phyloP scores from a whole-genome alignment of 2,888 invertebrate genomes.

The Lepidochitona cinerea region DNA sequence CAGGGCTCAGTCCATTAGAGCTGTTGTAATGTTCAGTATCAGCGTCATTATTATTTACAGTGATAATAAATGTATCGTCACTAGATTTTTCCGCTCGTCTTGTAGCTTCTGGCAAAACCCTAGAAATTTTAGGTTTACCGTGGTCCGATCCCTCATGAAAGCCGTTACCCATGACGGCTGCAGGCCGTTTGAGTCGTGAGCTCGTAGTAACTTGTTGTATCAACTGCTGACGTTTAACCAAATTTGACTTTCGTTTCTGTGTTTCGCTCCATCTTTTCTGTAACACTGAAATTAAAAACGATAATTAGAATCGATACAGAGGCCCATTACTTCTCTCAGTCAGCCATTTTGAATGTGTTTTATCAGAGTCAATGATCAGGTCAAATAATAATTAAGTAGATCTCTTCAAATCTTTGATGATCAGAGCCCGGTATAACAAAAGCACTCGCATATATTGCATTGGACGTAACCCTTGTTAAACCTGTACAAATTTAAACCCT shows the following conservation, averaged over 20 bases:
- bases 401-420: not conserved
- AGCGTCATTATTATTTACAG: not conserved
- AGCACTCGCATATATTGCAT: too few species aligned
- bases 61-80: not conserved
- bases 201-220: not conserved
- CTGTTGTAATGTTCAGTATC: too few species aligned
- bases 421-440: too few species aligned
- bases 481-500: too few species aligned
- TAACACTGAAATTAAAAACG: not conserved
- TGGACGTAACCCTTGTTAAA: too few species aligned
- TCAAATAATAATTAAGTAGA: too few species aligned
- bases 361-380: too few species aligned
- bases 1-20: not conserved
- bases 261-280: not conserved
- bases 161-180: not conserved
- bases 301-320: not conserved
- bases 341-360: too few species aligned
- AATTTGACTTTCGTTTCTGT: not conserved
- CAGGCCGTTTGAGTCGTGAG: not conserved
- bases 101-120: not conserved
- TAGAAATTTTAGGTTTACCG: not conserved
- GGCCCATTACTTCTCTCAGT: too few species aligned
- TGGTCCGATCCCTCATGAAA: not conserved
- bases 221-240: not conserved
- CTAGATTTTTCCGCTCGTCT: not conserved